Conservation (phyloP, 2,113 vertebrate genomes). For the Macroglossus sobrinus region DNA sequence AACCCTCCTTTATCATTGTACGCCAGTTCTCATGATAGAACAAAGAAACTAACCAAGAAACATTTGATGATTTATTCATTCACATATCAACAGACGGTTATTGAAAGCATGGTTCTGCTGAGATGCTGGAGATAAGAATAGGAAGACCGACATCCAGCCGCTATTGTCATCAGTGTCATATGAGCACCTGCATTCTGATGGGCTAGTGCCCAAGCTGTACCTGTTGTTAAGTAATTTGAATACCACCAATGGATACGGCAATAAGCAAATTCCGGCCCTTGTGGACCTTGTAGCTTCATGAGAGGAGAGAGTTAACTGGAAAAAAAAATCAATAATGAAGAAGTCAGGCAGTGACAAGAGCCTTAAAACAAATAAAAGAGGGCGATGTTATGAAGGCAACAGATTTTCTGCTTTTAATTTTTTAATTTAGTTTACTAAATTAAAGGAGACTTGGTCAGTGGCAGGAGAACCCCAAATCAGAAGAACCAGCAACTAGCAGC, state of each 20-base stretch:
- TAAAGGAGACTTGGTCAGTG: background rate
- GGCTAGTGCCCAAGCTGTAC: background rate
- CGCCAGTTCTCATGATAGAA: background rate
- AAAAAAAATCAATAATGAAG: background rate
- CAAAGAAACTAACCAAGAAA: background rate
- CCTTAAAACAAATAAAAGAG: background rate
- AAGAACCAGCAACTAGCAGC: background rate
- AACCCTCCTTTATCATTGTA: background rate
- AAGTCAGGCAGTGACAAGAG: background rate
- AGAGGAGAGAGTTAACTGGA: background rate
- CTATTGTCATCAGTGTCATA: background rate
- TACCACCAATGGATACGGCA: background rate
- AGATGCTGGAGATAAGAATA: background rate
- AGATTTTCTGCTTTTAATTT: slow-evolving; percentile 70
- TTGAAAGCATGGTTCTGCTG: background rate
- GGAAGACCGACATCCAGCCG: background rate
- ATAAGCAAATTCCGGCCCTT: background rate
- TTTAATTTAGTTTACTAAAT: slow-evolving; percentile 74
- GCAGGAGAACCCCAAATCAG: background rate
- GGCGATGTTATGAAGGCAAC: slow-evolving; percentile 53
- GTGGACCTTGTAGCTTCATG: background rate
- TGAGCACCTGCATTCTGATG: background rate
- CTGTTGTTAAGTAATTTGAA: background rate
- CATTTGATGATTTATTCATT: background rate
- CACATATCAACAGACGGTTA: background rate